phyloP scores from a whole-genome alignment of 2,888 invertebrate genomes.

The Pilophorus perplexus region DNA sequence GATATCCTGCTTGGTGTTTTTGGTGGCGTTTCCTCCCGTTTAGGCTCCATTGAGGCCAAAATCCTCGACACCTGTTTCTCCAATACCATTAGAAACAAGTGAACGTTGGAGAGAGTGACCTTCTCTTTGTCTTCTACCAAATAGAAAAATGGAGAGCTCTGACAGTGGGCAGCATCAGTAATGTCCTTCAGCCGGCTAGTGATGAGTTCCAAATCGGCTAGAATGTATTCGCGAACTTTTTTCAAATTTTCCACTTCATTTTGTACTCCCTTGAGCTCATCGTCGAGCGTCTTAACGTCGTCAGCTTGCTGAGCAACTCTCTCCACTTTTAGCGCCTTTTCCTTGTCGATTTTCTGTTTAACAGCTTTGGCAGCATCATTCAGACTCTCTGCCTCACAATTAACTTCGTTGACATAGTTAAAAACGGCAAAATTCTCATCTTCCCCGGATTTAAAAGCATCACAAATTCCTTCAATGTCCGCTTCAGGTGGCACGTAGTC shows the following conservation, averaged over 20 bases:
- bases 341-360: constrained; percentile 61
- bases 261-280: constrained; percentile 15
- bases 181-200: constrained; percentile 21
- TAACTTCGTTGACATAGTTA: constrained; percentile 85
- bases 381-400: constrained; percentile 74
- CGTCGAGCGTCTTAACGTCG: constrained; percentile 22
- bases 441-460: constrained; percentile 77
- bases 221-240: not conserved
- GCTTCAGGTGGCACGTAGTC: constrained; percentile 48
- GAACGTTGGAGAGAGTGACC: constrained; percentile 29
- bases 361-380: constrained; percentile 66
- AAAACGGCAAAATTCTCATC: constrained; percentile 90
- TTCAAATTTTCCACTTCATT: constrained; percentile 6
- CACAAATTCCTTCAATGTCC: constrained; percentile 53
- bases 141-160: constrained; percentile 32
- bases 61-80: constrained; percentile 34
- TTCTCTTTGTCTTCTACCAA: constrained; percentile 28
- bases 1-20: constrained; percentile 15
- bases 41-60: constrained; percentile 2
- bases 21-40: constrained; percentile 24
- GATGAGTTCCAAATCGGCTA: constrained; percentile 7
- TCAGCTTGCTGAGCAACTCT: constrained; percentile 58
- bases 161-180: constrained; percentile 1
- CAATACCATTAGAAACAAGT: constrained; percentile 35
- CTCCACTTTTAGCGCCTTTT: constrained; percentile 59